phyloP scores from a whole-genome alignment of 2,113 vertebrate species.

The Hippopotamus amphibius region DNA sequence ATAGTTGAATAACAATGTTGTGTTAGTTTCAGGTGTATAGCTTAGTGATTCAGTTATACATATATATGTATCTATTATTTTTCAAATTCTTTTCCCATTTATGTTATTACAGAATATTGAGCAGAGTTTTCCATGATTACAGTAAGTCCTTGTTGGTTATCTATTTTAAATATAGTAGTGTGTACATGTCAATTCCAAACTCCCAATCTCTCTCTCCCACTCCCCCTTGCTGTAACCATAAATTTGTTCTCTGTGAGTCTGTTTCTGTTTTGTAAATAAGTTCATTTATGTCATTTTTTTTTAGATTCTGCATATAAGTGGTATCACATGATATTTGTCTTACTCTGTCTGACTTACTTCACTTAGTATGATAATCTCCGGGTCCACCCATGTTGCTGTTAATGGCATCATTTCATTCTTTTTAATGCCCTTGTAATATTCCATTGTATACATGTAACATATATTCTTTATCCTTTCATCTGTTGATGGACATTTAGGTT shows the following conservation, averaged over 20 bases:
- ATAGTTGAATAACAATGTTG: background rate
- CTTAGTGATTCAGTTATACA: background rate
- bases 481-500: background rate
- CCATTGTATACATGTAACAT: background rate
- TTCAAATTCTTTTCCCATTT: no score
- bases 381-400: background rate
- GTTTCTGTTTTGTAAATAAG: background rate
- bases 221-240: background rate
- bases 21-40: background rate
- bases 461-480: background rate
- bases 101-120: background rate
- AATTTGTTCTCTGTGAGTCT: background rate
- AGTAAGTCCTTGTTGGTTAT: background rate
- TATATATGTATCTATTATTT: background rate
- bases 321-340: background rate
- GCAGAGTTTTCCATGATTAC: background rate
- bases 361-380: background rate
- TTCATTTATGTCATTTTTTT: background rate
- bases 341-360: background rate
- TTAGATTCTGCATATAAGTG: background rate
- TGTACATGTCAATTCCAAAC: background rate
- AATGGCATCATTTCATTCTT: background rate
- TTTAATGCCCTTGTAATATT: background rate
- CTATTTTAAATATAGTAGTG: background rate
- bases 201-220: background rate